These are phyloP conservation scores for Heterohyrax brucei DNA, from an alignment of 2,797 vertebrate genomes.

Conservation along the genomic window DNA sequence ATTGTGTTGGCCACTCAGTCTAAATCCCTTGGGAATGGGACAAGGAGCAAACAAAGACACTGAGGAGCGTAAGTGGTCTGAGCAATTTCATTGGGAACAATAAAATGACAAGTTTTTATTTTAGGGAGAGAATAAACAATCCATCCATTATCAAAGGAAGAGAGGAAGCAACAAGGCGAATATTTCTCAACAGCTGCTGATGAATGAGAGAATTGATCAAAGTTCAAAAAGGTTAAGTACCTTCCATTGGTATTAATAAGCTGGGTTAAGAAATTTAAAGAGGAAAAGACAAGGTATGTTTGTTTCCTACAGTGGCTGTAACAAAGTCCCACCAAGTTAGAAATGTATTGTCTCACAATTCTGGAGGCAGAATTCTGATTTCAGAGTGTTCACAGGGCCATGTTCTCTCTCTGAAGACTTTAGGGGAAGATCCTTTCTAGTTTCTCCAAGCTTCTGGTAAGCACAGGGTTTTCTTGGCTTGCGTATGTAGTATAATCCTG, in stretches of 20 bases:
- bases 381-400: not conserved
- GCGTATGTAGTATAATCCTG: not conserved
- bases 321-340: not conserved
- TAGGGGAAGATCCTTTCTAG: not conserved
- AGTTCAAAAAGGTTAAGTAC: not conserved
- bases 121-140: not conserved
- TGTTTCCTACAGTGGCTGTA: not conserved
- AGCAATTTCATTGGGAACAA: not conserved
- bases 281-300: not conserved
- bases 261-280: not conserved
- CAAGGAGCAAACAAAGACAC: not conserved
- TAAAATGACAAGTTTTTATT: not conserved
- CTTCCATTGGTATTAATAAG: not conserved
- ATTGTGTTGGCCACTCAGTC: not conserved
- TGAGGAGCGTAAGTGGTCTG: too few species aligned
- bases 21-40: not conserved
- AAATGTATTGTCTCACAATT: not conserved
- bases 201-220: not conserved
- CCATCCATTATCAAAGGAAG: not conserved
- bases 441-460: not conserved
- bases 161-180: not conserved
- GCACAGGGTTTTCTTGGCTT: not conserved
- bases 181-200: not conserved
- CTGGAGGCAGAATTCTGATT: not conserved
- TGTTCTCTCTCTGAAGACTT: not conserved